These are phyloP conservation scores for Nasonovia ribisnigri DNA, from an alignment of 2,888 invertebrate species.

Conservation along the genomic window DNA sequence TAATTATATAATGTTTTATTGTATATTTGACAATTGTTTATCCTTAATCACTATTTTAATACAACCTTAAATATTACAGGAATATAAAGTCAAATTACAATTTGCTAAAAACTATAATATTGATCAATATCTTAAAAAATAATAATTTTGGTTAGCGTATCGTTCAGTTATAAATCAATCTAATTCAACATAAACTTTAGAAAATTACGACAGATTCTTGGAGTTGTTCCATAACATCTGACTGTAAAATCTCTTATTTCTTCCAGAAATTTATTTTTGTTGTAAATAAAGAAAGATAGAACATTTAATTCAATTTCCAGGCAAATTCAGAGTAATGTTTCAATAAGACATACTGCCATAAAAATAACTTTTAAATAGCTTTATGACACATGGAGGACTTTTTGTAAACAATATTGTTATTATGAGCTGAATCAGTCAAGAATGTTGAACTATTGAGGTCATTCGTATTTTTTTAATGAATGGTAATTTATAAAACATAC, in stretches of 20 bases:
- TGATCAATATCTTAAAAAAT: background rate
- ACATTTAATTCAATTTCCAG: constrained; percentile 1
- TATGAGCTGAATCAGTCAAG: background rate
- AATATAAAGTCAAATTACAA: background rate
- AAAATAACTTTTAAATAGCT: constrained; percentile 32
- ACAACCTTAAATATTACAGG: background rate
- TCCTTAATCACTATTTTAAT: background rate
- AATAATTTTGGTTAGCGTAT: background rate
- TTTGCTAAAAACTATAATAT: background rate
- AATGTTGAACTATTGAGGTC: constrained; percentile 20
- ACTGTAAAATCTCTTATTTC: background rate
- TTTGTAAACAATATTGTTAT: background rate
- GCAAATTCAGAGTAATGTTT: background rate
- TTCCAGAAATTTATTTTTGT: constrained; percentile 24
- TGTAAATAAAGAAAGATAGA: background rate
- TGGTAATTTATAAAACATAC: background rate
- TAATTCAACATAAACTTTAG: background rate
- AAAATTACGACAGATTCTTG: background rate
- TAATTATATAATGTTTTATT: background rate
- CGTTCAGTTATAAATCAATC: background rate
- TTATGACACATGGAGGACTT: background rate
- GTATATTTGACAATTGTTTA: background rate
- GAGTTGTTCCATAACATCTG: background rate
- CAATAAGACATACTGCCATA: background rate
- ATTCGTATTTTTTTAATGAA: constrained; percentile 7